These are phyloP conservation scores for Salmo trutta DNA, from an alignment of 2,797 vertebrate genomes.

Conservation along the genomic window DNA sequence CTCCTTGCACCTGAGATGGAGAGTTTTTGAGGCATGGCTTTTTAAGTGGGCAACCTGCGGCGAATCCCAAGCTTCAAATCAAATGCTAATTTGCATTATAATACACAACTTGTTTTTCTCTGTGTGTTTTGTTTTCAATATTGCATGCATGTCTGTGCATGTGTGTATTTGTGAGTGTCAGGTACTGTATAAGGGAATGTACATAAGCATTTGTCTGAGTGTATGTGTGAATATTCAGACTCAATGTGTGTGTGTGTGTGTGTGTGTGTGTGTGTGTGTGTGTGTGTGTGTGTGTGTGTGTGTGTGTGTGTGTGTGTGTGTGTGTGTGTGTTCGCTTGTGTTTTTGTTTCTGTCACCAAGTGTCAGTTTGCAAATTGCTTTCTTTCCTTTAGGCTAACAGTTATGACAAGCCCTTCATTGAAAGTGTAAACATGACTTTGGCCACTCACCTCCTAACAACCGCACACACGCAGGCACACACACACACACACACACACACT, in stretches of 20 bases:
- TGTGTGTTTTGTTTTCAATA: conserved; percentile 3
- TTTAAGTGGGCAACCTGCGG: no score
- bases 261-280: no score
- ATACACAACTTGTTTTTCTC: conserved; percentile 54
- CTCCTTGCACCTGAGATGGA: no score
- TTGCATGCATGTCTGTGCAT: conserved; percentile 24
- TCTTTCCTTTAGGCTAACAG: conserved; percentile 66
- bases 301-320: neutral
- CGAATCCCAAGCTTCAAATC: no score
- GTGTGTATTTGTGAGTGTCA: neutral
- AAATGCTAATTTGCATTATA: conserved; percentile 35
- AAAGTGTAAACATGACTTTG: conserved; percentile 63
- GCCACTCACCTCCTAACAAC: conserved; percentile 34
- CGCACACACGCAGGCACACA: no score
- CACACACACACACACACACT: neutral
- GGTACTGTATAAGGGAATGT: no score
- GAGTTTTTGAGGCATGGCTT: no score
- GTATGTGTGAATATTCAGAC: no score
- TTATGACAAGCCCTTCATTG: conserved; percentile 72
- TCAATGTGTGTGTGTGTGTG: no score
- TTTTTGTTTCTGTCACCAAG: conserved; percentile 46
- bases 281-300: no score
- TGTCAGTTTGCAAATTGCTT: conserved; percentile 73
- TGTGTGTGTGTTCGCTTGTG: conserved; percentile 5
- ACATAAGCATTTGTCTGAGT: neutral